These are phyloP conservation scores for Yoshiicerus persimilis DNA, from an alignment of 1,140 invertebrate genomes.

Conservation along the genomic window DNA sequence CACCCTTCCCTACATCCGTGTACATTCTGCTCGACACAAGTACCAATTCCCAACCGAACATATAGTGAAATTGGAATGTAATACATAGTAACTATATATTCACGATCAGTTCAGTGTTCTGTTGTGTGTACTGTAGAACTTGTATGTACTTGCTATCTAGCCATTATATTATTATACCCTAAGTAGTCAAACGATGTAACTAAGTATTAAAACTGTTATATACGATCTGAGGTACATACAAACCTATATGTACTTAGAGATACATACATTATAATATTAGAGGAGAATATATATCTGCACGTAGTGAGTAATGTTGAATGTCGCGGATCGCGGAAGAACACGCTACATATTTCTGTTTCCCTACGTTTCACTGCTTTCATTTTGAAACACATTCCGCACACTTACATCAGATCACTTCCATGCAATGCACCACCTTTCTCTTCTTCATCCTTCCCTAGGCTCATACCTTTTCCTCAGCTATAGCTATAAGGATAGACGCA, in stretches of 20 bases:
- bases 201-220: background rate
- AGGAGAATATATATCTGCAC: background rate
- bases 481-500: too few species aligned
- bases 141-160: too few species aligned
- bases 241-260: background rate
- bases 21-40: background rate
- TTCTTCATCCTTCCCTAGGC: background rate
- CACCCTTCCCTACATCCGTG: background rate
- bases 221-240: background rate
- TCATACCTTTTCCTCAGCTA: background rate
- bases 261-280: background rate
- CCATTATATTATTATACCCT: background rate
- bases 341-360: constrained; percentile 22
- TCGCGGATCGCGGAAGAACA: background rate
- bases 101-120: background rate
- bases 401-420: constrained; percentile 22
- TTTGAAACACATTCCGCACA: constrained; percentile 5
- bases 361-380: background rate
- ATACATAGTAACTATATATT: background rate
- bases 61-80: background rate
- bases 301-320: background rate
- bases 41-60: background rate
- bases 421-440: background rate
- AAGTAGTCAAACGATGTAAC: background rate
- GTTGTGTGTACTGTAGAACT: background rate